Evolutionary conservation across 2,888 invertebrate genomes (phyloP).

Genomic region (Carpatolechia fugitivella): DNA sequence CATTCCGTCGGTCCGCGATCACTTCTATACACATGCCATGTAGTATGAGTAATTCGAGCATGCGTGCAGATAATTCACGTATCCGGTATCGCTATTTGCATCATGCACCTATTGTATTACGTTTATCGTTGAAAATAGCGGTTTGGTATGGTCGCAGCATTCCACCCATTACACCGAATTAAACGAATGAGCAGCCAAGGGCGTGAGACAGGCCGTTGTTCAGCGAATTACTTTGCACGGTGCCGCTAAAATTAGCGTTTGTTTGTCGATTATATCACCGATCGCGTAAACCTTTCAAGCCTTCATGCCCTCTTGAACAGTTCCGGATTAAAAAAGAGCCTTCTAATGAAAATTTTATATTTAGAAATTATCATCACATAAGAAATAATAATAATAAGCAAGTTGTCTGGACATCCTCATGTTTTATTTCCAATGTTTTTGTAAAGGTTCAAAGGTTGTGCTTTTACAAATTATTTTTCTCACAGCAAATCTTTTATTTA

Average conservation of each 20-base stretch:
- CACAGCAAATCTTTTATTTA: too few relatives aligned
- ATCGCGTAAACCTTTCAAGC: neutral
- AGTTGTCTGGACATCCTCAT: too few relatives aligned
- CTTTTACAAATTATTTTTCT: too few relatives aligned
- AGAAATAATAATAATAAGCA: too few relatives aligned
- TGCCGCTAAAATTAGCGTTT: constrained; percentile 29
- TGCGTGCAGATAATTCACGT: neutral
- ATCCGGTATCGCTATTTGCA: neutral
- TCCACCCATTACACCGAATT: constrained; percentile 21
- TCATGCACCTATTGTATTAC: neutral
- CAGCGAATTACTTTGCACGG: constrained; percentile 27
- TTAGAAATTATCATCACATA: too few relatives aligned
- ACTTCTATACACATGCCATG: neutral
- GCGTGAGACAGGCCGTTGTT: constrained; percentile 29
- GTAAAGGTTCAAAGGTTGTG: too few relatives aligned
- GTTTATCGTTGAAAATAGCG: neutral
- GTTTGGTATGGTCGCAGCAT: constrained; percentile 12
- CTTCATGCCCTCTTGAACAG: neutral
- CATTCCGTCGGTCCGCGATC: constrained; percentile 21
- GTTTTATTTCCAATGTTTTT: too few relatives aligned
- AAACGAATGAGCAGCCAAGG: constrained; percentile 29
- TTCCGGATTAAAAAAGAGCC: neutral
- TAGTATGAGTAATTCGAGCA: neutral
- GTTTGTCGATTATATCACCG: constrained; percentile 21
- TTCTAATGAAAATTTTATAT: too few relatives aligned